Conservation (phyloP, 2,113 vertebrate genomes). For the Aplodontia rufa region DNA sequence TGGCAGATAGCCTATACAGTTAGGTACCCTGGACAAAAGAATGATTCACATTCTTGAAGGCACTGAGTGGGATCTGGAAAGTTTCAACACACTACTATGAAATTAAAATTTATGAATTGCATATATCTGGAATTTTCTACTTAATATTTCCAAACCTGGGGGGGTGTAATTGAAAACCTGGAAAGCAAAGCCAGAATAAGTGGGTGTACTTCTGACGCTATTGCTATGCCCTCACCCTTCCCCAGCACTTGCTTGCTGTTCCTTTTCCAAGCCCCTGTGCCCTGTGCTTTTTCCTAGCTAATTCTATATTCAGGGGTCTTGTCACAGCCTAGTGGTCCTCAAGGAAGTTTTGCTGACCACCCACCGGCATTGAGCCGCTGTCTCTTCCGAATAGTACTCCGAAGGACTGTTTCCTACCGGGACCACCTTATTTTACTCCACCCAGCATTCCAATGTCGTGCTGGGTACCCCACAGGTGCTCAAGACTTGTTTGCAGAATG, state of each 20-base stretch:
- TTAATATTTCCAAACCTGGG: not conserved
- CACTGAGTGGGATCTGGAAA: not conserved
- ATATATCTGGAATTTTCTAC: not conserved
- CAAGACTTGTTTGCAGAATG: not conserved
- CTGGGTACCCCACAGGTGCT: not conserved
- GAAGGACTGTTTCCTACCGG: not conserved
- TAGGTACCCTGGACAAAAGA: not conserved
- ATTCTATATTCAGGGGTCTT: not conserved
- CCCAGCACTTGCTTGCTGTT: not conserved
- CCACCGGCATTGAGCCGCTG: fast-evolving
- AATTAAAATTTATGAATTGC: not conserved
- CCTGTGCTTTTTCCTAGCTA: not conserved
- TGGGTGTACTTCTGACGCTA: too few species aligned
- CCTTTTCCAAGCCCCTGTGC: not conserved
- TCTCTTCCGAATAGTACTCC: not conserved
- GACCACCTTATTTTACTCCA: not conserved
- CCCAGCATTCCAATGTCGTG: not conserved
- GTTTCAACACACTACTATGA: not conserved
- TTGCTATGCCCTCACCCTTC: not conserved
- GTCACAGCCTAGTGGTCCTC: not conserved
- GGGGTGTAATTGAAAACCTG: not conserved
- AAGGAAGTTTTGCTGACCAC: not conserved
- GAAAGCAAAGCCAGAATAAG: not conserved
- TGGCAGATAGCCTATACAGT: not conserved
- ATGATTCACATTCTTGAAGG: too few species aligned